Percentiles rank a stretch among this genome's conserved stretches.
Conservation (phyloP, 2,888 invertebrate species). For the Tuberolachnus salignus region DNA sequence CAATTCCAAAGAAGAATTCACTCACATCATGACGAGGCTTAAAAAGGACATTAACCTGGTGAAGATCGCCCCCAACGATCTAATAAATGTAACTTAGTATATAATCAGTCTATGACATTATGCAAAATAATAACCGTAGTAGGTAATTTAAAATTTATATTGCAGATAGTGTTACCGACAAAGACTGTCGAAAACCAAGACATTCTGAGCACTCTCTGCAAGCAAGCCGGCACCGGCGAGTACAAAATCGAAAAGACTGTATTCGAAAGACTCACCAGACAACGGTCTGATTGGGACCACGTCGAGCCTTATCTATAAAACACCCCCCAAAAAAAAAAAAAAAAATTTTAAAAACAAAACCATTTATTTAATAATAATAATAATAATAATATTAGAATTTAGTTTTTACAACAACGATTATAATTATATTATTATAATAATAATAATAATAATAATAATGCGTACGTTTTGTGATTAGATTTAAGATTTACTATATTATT, state of each 20-base stretch:
- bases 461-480: slow-evolving; percentile 45
- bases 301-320: slow-evolving; percentile 53
- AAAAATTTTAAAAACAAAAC: slow-evolving; percentile 33
- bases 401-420: slow-evolving; percentile 33
- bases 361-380: neutral
- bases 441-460: neutral
- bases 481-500: slow-evolving; percentile 42
- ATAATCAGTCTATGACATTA: neutral
- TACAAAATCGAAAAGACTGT: slow-evolving; percentile 69
- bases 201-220: slow-evolving; percentile 89
- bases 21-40: slow-evolving; percentile 90
- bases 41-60: slow-evolving; percentile 87
- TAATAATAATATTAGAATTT: slow-evolving; percentile 27
- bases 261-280: slow-evolving; percentile 55
- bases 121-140: neutral
- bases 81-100: slow-evolving; percentile 73
- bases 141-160: slow-evolving; percentile 55
- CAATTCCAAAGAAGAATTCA: slow-evolving; percentile 87
- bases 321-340: neutral
- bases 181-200: slow-evolving; percentile 91
- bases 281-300: slow-evolving; percentile 54
- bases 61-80: slow-evolving; percentile 88
- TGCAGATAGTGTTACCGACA: slow-evolving; percentile 82
- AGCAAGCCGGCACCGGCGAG: slow-evolving; percentile 91
- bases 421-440: too few relatives aligned